Evolutionary conservation across 1,140 invertebrate genomes (phyloP).

Genomic region (Akabosia matsudoensis): DNA sequence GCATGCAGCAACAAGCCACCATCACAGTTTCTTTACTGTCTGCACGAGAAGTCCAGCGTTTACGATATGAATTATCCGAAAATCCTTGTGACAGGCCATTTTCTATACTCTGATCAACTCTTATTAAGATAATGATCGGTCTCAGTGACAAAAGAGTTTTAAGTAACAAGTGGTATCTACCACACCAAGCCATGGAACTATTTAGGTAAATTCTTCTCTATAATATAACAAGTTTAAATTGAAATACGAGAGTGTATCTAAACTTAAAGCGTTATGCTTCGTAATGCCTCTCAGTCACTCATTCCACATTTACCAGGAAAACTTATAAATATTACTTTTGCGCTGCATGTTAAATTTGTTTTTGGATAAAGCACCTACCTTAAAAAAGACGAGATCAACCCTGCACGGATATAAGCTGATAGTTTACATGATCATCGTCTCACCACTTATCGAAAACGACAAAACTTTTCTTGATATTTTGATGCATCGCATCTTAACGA

Average conservation of each 20-base stretch:
- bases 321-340: too few species aligned
- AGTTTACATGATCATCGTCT: too few species aligned
- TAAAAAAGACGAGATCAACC: too few species aligned
- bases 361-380: too few species aligned
- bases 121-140: slow-evolving; percentile 18
- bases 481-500: not conserved
- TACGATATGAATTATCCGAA: not conserved
- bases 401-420: too few species aligned
- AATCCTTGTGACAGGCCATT: not conserved
- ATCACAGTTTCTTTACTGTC: not conserved
- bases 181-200: too few species aligned
- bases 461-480: not conserved
- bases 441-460: not conserved
- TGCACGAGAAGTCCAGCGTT: not conserved
- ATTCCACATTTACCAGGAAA: too few species aligned
- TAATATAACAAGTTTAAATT: not conserved
- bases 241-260: not conserved
- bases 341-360: too few species aligned
- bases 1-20: not conserved
- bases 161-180: not conserved
- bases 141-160: not conserved
- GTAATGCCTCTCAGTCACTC: too few species aligned
- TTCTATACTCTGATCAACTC: not conserved
- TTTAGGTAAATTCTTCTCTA: too few species aligned
- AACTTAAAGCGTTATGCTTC: not conserved